Evolutionary conservation across 1,140 invertebrate genomes (phyloP), one percentile per base, ranked within the genome.

Genomic region (Leptoteleia sp.): DNA sequence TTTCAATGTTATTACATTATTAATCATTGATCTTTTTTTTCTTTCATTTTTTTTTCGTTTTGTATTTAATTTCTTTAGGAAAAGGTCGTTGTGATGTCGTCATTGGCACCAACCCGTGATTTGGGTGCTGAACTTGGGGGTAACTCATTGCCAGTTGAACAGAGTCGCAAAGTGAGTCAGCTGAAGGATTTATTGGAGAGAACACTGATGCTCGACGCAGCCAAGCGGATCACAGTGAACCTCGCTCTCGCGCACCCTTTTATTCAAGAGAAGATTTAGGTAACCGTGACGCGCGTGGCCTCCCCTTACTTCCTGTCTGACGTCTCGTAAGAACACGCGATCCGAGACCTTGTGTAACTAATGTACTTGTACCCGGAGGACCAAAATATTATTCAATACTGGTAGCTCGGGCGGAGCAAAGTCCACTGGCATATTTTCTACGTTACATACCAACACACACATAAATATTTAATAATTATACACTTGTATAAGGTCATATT

Each of bases 231-330:
- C 61, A 95, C 96, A 0, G 94, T 99, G 43, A 98, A 97, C 85
- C 96, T 98, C 85, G 97, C 97, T 13, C 91, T 99, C 15, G 94
- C 94, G 17, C 98, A 99, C 91, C 95, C 97, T 1, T 99, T 99
- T 90, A 99, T 99, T 85, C 94, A 95, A 90, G 98, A 98, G 87
- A 95, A 95, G 88, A 94, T 96, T 84, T 93, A 90, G 88, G 89
- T 89, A 89, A 90, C 87, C 85, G 82, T 77, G 64, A 40, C 55
- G 67, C 54, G 61, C 64, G 47, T 47, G 71, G 76, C 45, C 38
- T 59, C 61, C 37, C 73, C 57, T 55, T 57, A 64, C 54, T 62
- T 43, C 64, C 59, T 45, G 35, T 43, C 59, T 43, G 43, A 45
- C 45, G 45, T 59, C 7, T 61, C 45, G 43, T 35, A 42, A 40